phyloP scores from a whole-genome alignment of 2,888 invertebrate genomes.

The Morpho helenor region DNA sequence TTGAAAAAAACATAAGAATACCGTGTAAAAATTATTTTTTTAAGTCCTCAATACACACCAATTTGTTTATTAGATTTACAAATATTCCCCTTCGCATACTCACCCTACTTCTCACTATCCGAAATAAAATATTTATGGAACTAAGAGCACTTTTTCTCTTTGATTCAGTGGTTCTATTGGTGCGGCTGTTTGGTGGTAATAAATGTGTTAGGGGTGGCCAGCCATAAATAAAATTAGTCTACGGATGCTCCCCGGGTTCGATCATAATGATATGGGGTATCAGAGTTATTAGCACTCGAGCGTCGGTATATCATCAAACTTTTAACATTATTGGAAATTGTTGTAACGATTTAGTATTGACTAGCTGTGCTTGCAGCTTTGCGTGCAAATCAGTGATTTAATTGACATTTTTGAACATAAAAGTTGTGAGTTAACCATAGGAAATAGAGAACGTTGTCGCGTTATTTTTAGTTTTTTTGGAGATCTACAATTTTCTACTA shows the following conservation, averaged over 20 bases:
- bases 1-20: too few species aligned
- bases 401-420: too few species aligned
- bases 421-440: too few species aligned
- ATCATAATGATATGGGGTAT: conserved; percentile 14
- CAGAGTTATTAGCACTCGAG: conserved; percentile 18
- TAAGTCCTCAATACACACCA: not conserved
- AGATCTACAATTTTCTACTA: too few species aligned
- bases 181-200: conserved; percentile 66
- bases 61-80: not conserved
- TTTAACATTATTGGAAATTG: too few species aligned
- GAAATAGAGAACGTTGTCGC: too few species aligned
- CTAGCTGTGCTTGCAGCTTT: too few species aligned
- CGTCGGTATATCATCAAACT: conserved; percentile 1
- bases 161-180: conserved; percentile 79
- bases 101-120: conserved; percentile 72
- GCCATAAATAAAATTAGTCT: conserved; percentile 72
- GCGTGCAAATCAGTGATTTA: too few species aligned
- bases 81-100: conserved; percentile 28
- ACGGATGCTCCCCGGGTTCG: conserved; percentile 4
- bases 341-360: not conserved
- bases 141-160: conserved; percentile 76
- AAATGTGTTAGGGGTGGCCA: conserved; percentile 59
- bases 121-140: conserved; percentile 78
- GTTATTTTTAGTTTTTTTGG: too few species aligned
- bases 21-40: too few species aligned